Conservation (phyloP, 2,113 vertebrate species). For the Excalfactoria chinensis region DNA sequence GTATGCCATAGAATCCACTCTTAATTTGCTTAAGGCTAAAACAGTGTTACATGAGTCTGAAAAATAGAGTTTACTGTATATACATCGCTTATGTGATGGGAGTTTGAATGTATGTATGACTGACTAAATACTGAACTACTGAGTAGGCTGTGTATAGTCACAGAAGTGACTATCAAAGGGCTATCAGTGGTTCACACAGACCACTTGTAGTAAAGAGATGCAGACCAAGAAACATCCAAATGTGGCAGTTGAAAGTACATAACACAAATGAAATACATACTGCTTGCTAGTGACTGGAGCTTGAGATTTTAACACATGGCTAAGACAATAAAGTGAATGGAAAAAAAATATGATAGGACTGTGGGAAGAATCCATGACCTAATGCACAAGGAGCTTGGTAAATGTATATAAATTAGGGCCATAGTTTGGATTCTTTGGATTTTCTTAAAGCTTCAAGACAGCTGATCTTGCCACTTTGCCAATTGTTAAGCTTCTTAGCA, state of each 20-base stretch:
- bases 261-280: neutral
- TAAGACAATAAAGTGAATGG: neutral
- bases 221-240: neutral
- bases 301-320: neutral
- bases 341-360: neutral
- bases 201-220: neutral
- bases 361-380: neutral
- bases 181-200: neutral
- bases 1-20: neutral
- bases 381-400: neutral
- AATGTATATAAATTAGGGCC: neutral
- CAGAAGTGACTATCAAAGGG: neutral
- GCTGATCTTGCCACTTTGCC: neutral
- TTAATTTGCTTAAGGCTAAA: neutral
- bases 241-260: neutral
- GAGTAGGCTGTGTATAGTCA: neutral
- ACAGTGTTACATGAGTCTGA: neutral
- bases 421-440: neutral
- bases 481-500: neutral
- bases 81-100: accelerated
- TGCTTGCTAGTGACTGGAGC: neutral
- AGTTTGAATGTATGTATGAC: neutral
- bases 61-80: neutral
- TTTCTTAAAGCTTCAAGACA: neutral
- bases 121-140: neutral